Base-by-base conservation (phyloP, 2,888 invertebrate species). In the Heliconius hortense region DNA sequence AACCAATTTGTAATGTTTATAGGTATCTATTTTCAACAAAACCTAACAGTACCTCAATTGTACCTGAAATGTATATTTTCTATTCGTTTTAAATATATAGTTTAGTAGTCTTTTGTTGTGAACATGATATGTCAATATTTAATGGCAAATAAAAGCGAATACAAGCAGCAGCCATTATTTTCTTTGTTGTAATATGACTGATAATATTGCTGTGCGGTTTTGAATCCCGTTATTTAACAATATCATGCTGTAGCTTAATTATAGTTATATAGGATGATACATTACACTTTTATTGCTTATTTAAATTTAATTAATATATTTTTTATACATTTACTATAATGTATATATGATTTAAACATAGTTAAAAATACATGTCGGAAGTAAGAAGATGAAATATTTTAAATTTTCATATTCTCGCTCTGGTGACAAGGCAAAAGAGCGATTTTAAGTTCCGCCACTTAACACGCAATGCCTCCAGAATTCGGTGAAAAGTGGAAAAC, bases 1-100 rank as follows among this genome's bases (percentile, higher is more conserved):
- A 35, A 64, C n/a, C 64, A 39, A 64, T 64, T 66, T 66, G 24
- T 63, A 35, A 21, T 28, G 18, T 4, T 28, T 43, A 43, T 15
- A 24, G 21, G n/a, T 53, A 28, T 48, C 28, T 68, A 48, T 68
- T 21, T 31, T 11, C 7, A 53, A 59, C 60, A 75, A 72, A 71
- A 86, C 83, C 86, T 90, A 88, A 86, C 81, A 75, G 79, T 80
- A 79, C 74, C 71, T 75, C 77, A 80, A 87, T 81, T 82, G 82
- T 82, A 81, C 82, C 82, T 83, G 82, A 79, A 80, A 77, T 77
- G 43, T 62, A 69, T 78, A 77, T 78, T 80, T 81, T 81, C 79
- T 81, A 79, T 79, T 80, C 76, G 76, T 71, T 75, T 77, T 73
- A 75, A 74, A 75, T 60, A 77, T 72, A 76, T 78, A 80, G 75